These are phyloP conservation scores for Brenthis ino DNA, from an alignment of 2,888 invertebrate species.

Conservation along the genomic window DNA sequence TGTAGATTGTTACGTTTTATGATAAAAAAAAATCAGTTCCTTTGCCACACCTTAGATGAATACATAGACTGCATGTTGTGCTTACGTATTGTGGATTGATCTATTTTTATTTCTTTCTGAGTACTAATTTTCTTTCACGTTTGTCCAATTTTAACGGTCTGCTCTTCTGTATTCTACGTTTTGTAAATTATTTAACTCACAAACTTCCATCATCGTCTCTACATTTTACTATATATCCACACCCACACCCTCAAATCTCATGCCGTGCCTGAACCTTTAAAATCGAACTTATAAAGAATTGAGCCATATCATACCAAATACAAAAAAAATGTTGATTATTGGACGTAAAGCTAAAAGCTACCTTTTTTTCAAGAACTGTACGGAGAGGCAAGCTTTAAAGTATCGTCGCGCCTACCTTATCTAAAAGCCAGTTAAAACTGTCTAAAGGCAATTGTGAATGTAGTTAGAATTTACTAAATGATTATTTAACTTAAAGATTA, in stretches of 20 bases:
- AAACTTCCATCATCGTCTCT: slow-evolving; percentile 69
- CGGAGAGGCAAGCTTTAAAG: slow-evolving; percentile 67
- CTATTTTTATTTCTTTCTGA: slow-evolving; percentile 50
- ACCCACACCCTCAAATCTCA: slow-evolving; percentile 55
- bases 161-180: slow-evolving; percentile 54
- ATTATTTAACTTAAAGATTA: background rate
- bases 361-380: slow-evolving; percentile 47
- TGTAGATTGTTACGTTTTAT: slow-evolving; percentile 69
- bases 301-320: slow-evolving; percentile 30
- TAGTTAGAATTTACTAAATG: slow-evolving; percentile 1
- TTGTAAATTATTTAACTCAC: slow-evolving; percentile 55
- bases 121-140: slow-evolving; percentile 54
- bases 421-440: slow-evolving; percentile 24
- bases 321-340: slow-evolving; percentile 22
- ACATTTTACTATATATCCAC: slow-evolving; percentile 62
- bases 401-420: slow-evolving; percentile 33
- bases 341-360: slow-evolving; percentile 25
- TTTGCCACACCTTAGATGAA: slow-evolving; percentile 82
- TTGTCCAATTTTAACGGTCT: slow-evolving; percentile 54
- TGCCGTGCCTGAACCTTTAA: slow-evolving; percentile 57
- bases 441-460: slow-evolving; percentile 38
- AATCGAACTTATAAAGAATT: slow-evolving; percentile 63
- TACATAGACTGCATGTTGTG: slow-evolving; percentile 71
- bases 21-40: slow-evolving; percentile 76
- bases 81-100: slow-evolving; percentile 59